Base-by-base conservation (phyloP, 2,888 invertebrate genomes). In the Onthophagus sagittarius region DNA sequence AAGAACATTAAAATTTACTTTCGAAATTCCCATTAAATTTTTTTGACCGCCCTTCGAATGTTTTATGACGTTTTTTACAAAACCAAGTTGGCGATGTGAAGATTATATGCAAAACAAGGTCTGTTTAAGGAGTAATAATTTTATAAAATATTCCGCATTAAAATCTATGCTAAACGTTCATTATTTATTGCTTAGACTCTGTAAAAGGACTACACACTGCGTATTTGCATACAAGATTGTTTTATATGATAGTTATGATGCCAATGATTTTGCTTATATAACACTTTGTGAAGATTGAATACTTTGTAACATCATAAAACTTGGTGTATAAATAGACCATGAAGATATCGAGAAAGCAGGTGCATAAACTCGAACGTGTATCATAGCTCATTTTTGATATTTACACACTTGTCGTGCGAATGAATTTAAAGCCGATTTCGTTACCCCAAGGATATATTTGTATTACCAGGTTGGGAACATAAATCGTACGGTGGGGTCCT, bases 371-470 rank as follows among this genome's bases (percentile, higher is more conserved):
- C 11, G 39, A 7, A 53, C 39, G 6, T 53, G 11, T 53, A 53
- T 53, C 39, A 53, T 53, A 11, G 11, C 11, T 7, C 11, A 53
- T 53, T 53, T 53, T 53, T 9, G 39, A 11, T 53, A 53, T 53
- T 53, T 53, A 4, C 5, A 53, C 5, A 53, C 39, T 9, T 53
- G 39, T 53, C 39, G 6, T 11, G 7, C 39, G 39, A 9, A 53
- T 53, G 1, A 53, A 53, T 53, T 53, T 53, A 53, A 11, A 7
- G 39, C 39, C 39, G 11, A 2, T 53, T 53, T 53, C 9, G 39
- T 53, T 53, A 53, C 39, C 67, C 32, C 67, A 67, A 31, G 67
- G 31, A 67, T 23, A 67, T 23, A 67, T 67, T 67, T 31, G 15
- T 67, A 67, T 9, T 67, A 67, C 67, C 23, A 67, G 31, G 9